Base-by-base conservation (phyloP, 1,140 invertebrate genomes). In the Hyles vespertilio region DNA sequence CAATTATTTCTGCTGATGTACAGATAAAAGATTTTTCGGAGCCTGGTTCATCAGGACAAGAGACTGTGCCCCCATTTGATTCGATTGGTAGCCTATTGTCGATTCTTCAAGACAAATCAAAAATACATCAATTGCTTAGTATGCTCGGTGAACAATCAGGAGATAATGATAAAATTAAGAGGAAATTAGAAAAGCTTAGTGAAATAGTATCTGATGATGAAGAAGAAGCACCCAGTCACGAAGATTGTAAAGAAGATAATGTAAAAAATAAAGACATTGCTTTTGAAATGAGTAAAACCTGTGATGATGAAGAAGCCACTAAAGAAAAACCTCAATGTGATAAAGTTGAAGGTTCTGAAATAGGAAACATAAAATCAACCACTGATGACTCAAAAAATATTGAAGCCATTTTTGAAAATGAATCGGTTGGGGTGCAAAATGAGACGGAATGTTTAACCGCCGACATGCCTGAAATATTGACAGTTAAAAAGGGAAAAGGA, bases 181-280 rank as follows among this genome's bases (percentile, higher is more conserved):
- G 81, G 50, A 89, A 83, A 58, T 63, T 86, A 34, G 79, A 87
- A 69, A 83, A 80, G 61, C 56, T 84, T 6, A 77, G 79, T 70
- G 78, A 85, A 73, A 78, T 89, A 49, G 81, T 85, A 4, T 84
- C 80, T 3, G 77, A 89, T 50, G 87, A 84, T 47, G 77, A 85
- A 59, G 67, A 72, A 40, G 36, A 40, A 40, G 36, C 8, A 5
- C 8, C 36, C 8, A 8, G 8, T 5, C n/a, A 58, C 8, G 12
- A 51, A 11, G 44, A 44, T 8, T 32, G 52, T 12, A 54, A 56
- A 33, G 22, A 55, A 44, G 34, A 10, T 11, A 12, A 5, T 32
- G 50, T 58, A 9, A 44, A 59, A 59, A 46, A 10, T 53, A 55
- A 56, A 52, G 7, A 56, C 3, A 12, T n/a, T 36, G 8, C 8